A percentile compares a stretch with the other conserved stretches of the same genome.
Conservation (phyloP, 2,113 vertebrate species). For the Platichthys stellatus region DNA sequence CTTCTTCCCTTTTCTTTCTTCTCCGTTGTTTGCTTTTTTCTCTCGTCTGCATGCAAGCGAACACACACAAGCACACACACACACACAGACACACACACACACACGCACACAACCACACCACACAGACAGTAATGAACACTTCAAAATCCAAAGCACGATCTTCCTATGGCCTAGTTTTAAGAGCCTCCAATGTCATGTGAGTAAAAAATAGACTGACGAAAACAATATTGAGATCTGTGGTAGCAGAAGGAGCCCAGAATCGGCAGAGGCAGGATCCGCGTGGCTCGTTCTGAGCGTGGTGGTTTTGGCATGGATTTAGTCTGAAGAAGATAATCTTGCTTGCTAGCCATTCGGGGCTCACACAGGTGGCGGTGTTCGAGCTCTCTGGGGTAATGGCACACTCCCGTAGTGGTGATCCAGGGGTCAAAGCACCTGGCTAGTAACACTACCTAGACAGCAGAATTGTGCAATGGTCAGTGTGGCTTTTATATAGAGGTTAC, state of each 20-base stretch:
- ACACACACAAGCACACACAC: conserved; percentile 18
- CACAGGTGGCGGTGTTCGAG: conserved; percentile 58
- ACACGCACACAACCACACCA: conserved; percentile 22
- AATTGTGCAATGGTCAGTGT: conserved; percentile 5
- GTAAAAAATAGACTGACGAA: conserved; percentile 67
- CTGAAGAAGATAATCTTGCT: conserved; percentile 54
- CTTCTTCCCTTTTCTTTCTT: conserved; percentile 10
- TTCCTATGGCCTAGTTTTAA: conserved; percentile 74
- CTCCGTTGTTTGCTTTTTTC: conserved; percentile 2
- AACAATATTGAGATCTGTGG: conserved; percentile 59
- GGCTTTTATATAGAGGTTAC: neutral
- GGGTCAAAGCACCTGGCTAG: conserved; percentile 1
- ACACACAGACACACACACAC: conserved; percentile 4
- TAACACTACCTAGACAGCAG: neutral
- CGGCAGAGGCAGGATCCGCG: conserved; percentile 37
- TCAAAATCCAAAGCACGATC: conserved; percentile 71
- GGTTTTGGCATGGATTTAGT: conserved; percentile 57
- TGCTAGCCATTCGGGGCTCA: conserved; percentile 31
- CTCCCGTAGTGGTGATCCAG: too few species aligned
- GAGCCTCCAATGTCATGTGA: conserved; percentile 65
- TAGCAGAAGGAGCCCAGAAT: conserved; percentile 50
- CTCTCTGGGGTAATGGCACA: conserved; percentile 8
- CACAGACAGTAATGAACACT: conserved; percentile 61
- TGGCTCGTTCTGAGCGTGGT: conserved; percentile 17
- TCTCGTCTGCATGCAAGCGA: conserved; percentile 28